These are phyloP conservation scores for Spinus olivaceus DNA, from an alignment of 2,797 vertebrate genomes.

Conservation along the genomic window DNA sequence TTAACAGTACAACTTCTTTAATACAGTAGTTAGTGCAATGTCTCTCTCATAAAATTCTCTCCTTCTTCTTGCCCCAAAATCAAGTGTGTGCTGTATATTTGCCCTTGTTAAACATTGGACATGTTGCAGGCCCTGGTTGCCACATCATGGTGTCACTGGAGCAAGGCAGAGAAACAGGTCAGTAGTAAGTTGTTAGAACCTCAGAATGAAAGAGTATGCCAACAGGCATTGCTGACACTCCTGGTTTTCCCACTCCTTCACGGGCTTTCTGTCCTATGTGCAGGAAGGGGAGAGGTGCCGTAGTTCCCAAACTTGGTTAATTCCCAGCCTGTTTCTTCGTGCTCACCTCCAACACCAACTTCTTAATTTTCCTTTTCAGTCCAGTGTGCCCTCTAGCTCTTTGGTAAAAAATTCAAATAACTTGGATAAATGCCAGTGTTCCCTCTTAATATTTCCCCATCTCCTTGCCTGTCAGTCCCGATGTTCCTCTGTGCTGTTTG, in stretches of 20 bases:
- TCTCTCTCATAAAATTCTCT: background rate
- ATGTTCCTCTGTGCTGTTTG: background rate
- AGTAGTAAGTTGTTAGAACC: background rate
- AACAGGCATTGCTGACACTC: background rate
- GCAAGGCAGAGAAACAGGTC: background rate
- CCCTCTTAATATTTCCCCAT: background rate
- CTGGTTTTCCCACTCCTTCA: background rate
- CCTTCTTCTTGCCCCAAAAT: background rate
- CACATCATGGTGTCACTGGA: background rate
- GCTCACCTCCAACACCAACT: background rate
- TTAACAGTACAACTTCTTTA: background rate
- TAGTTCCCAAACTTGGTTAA: background rate
- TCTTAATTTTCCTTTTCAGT: background rate
- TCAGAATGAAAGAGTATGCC: background rate
- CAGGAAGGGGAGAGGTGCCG: background rate
- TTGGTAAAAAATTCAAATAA: background rate
- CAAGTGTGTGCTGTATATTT: background rate
- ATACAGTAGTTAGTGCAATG: background rate
- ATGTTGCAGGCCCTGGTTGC: background rate
- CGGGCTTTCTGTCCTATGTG: background rate
- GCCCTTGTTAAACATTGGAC: background rate
- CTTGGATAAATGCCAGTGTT: background rate
- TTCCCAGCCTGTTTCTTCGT: background rate
- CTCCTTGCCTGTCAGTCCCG: background rate
- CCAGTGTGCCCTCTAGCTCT: background rate